A percentile compares a stretch with the other conserved stretches of the same genome.
Evolutionary conservation across 2,888 invertebrate species (phyloP).

Genomic region (Phlogophora meticulosa): DNA sequence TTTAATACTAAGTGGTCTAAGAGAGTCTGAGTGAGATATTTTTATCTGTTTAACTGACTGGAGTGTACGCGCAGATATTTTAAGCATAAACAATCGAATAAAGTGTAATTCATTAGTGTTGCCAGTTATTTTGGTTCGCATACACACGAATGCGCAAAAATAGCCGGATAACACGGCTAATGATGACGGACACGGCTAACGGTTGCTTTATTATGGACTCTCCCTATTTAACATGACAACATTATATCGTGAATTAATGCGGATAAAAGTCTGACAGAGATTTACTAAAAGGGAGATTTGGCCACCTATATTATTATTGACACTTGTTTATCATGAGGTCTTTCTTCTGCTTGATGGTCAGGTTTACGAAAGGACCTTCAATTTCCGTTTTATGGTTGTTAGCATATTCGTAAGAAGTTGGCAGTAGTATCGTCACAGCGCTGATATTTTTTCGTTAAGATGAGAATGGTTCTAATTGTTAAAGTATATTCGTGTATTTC

Average conservation of each 20-base stretch:
- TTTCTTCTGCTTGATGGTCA: background rate
- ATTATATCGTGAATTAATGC: conserved; percentile 58
- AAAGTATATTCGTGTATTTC: no score
- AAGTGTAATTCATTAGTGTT: conserved; percentile 59
- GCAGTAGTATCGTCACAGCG: no score
- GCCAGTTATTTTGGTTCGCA: conserved; percentile 55
- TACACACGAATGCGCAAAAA: conserved; percentile 69
- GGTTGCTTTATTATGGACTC: conserved; percentile 69
- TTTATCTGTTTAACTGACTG: conserved; percentile 42
- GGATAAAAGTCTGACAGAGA: conserved; percentile 54
- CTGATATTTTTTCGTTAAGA: no score
- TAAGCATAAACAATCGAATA: conserved; percentile 51
- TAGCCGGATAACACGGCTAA: conserved; percentile 72
- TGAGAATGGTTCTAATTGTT: no score
- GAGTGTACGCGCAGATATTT: conserved; percentile 51
- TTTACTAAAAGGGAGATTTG: conserved; percentile 35
- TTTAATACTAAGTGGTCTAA: conserved; percentile 32
- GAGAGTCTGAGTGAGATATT: conserved; percentile 49
- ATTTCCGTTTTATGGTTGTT: background rate
- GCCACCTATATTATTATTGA: conserved; percentile 17
- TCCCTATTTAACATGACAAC: conserved; percentile 64
- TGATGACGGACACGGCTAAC: conserved; percentile 80
- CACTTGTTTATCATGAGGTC: conserved; percentile 15
- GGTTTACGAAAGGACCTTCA: background rate
- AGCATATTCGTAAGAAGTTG: no score